Percentiles rank a stretch among this genome's conserved stretches.
Evolutionary conservation across 2,888 invertebrate species (phyloP).

Genomic region (Linnaemya tessellans): DNA sequence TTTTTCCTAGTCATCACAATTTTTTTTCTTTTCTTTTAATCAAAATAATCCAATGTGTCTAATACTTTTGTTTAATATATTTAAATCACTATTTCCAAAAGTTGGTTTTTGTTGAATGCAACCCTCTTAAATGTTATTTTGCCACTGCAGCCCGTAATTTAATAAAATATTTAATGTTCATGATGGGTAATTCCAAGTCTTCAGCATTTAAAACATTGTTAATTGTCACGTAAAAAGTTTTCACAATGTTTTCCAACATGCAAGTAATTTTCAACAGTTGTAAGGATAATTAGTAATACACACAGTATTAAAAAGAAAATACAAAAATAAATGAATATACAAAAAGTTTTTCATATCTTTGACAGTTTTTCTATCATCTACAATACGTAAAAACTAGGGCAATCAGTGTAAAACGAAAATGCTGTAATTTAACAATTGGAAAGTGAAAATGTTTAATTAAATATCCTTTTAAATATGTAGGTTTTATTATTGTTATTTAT

Average conservation of each 20-base stretch:
- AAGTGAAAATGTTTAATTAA: no score
- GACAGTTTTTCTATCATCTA: background rate
- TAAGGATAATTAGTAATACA: slow-evolving; percentile 11
- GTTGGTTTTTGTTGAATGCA: background rate
- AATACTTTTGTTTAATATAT: background rate
- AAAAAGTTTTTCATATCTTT: background rate
- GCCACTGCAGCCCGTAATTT: slow-evolving; percentile 15
- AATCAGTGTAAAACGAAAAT: background rate
- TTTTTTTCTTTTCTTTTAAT: background rate
- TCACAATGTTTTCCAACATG: background rate
- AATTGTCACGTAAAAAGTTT: slow-evolving; percentile 61
- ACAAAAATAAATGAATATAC: background rate
- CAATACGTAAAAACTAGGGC: background rate
- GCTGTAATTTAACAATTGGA: no score
- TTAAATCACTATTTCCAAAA: slow-evolving; percentile 19
- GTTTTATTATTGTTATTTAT: no score
- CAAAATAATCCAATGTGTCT: background rate
- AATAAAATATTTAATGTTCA: slow-evolving; percentile 50
- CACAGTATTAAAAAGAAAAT: background rate
- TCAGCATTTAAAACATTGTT: slow-evolving; percentile 36
- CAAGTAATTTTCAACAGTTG: slow-evolving; percentile 11
- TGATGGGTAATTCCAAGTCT: slow-evolving; percentile 46
- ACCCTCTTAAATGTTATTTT: background rate
- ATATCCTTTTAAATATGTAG: no score
- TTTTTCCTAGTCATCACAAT: no score